Base-by-base conservation (phyloP, 92 coral and sea anemone species). In the Epizoanthus scotinus region DNA sequence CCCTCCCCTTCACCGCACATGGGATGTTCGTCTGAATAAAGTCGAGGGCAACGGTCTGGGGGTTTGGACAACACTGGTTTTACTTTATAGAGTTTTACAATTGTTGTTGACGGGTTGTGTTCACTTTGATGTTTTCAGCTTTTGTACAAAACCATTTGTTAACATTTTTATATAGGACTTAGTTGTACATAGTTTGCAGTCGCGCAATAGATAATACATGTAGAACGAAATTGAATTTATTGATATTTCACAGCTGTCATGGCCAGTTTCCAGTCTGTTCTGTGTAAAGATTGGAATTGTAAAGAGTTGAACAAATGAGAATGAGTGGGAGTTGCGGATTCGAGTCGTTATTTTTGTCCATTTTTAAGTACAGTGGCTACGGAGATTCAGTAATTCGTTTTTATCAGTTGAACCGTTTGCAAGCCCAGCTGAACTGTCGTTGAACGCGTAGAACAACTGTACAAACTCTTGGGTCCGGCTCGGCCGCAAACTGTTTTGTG, bases 141-240 rank as follows among this genome's bases (percentile, higher is more conserved):
- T 70, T 70, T 70, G 36, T 70, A 70, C 77, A 25, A 50, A 44
- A 70, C 17, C 21, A 3, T 70, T 70, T 70, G 58, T 25, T 29
- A 70, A 70, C 49, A 31, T 53, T 47, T 47, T 70, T 70, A 47
- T 70, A 70, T 58, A 70, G 53, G 8, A 70, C 15, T 15, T 47
- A 53, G 36, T 28, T 70, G 59, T 44, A 47, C n/a, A 24, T 70
- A 70, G 14, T 70, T 70, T 70, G 60, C 77, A 26, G 36, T 44
- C 18, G 44, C 7, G 18, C 4, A 62, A 25, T 10, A 60, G 67
- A 13, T 14, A 2, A 6, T 38, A 29, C 31, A 15, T 34, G 38
- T 18, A 34, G 19, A 38, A 3, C 10, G 19, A 25, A 38, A 29
- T 2, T 64, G 52, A 44, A 44, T 64, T 64, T 27, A 15, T 64